Evolutionary conservation across 1,140 invertebrate genomes (phyloP).

Genomic region (Lucilia cuprina): DNA sequence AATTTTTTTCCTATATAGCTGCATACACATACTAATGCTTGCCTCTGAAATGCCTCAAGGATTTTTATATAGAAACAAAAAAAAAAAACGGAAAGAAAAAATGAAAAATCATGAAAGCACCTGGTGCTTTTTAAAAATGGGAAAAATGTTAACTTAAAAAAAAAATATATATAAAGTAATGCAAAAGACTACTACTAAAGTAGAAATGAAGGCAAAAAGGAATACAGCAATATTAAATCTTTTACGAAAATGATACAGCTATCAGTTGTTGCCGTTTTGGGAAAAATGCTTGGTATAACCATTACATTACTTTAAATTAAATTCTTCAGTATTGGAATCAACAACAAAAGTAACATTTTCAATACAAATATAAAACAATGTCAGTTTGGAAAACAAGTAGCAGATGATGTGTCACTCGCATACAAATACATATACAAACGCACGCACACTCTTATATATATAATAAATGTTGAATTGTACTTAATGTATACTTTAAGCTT

Average conservation of each 20-base stretch:
- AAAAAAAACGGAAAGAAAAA: not conserved
- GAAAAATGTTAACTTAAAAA: not conserved
- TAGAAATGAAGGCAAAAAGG: not conserved
- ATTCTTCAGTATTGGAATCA: not conserved
- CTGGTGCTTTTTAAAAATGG: not conserved
- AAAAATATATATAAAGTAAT: not conserved
- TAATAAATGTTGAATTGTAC: not conserved
- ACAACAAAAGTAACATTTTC: not conserved
- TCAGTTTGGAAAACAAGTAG: not conserved
- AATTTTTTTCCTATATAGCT: not conserved
- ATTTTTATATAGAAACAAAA: not conserved
- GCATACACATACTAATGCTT: not conserved
- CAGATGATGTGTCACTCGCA: not conserved
- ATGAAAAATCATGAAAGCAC: not conserved
- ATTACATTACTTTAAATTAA: not conserved
- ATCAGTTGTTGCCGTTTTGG: not conserved
- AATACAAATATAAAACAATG: slow-evolving; percentile 1
- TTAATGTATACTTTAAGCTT: slow-evolving; percentile 30
- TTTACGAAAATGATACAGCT: not conserved
- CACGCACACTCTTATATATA: not conserved
- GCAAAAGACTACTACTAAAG: not conserved
- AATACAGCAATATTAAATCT: not conserved
- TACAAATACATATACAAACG: too few relatives aligned
- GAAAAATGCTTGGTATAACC: not conserved
- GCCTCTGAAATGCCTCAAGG: not conserved